Evolutionary conservation across 1,140 invertebrate genomes (phyloP).

Genomic region (Musca vetustissima): DNA sequence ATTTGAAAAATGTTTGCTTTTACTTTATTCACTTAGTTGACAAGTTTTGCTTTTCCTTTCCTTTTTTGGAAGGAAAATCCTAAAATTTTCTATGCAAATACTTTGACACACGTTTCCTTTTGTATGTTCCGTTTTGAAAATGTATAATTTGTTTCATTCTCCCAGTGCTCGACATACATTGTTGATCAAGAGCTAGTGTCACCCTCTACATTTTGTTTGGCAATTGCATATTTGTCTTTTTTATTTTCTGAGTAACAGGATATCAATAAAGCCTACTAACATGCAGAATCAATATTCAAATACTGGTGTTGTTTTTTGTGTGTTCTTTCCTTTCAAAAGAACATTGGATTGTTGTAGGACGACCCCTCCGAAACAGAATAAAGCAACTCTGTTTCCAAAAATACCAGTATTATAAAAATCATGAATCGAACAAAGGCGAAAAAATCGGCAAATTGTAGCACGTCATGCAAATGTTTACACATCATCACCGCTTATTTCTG

Average conservation of each 20-base stretch:
- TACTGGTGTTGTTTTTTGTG: not conserved
- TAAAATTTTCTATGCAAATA: constrained; percentile 15
- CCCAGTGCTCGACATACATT: too few species aligned
- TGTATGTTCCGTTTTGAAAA: too few species aligned
- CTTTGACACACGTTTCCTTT: constrained; percentile 18
- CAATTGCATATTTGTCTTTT: not conserved
- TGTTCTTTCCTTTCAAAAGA: not conserved
- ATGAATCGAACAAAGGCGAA: not conserved
- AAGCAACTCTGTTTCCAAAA: not conserved
- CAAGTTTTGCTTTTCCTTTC: too few species aligned
- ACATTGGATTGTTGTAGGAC: too few species aligned
- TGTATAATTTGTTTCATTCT: too few species aligned
- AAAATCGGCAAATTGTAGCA: constrained; percentile 10
- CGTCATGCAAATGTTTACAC: constrained; percentile 24
- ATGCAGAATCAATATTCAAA: constrained; percentile 15
- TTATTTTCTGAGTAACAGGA: constrained; percentile 10
- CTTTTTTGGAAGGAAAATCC: too few species aligned
- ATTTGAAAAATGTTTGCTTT: too few species aligned
- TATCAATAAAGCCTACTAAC: constrained; percentile 15
- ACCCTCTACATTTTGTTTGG: too few species aligned
- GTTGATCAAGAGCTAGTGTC: too few species aligned
- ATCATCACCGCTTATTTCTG: constrained; percentile 15
- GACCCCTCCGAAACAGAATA: not conserved
- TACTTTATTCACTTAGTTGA: not conserved
- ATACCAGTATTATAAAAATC: too few species aligned